A percentile compares a stretch with the other conserved stretches of the same genome.
Conservation (phyloP, 2,888 invertebrate species). For the Antitype chi region DNA sequence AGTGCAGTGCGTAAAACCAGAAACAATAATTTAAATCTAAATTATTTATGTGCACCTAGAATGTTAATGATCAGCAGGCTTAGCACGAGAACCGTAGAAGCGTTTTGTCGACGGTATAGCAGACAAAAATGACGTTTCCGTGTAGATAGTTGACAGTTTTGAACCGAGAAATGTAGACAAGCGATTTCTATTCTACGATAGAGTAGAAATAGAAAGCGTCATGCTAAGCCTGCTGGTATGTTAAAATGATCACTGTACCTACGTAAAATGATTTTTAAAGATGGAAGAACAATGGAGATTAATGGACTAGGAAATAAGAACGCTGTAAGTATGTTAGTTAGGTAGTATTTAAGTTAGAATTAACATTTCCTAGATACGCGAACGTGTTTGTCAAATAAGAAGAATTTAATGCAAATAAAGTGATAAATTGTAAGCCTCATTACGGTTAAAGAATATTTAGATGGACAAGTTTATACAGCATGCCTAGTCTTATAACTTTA, state of each 20-base stretch:
- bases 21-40: background rate
- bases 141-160: too few species aligned
- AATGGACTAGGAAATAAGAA: slow-evolving; percentile 16
- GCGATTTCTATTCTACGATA: too few species aligned
- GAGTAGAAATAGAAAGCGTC: too few species aligned
- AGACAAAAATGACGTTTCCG: too few species aligned
- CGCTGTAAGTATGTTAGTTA: background rate
- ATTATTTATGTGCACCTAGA: background rate
- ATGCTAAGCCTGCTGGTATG: too few species aligned
- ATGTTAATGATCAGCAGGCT: background rate
- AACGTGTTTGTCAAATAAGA: background rate
- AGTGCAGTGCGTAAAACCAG: background rate
- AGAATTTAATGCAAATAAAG: slow-evolving; percentile 7
- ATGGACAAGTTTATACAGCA: background rate
- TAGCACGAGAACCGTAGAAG: too few species aligned
- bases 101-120: too few species aligned
- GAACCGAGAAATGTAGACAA: too few species aligned
- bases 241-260: too few species aligned
- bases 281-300: background rate
- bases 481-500: slow-evolving; percentile 5
- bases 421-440: slow-evolving; percentile 4
- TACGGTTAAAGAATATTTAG: slow-evolving; percentile 7
- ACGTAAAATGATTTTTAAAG: background rate
- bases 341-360: slow-evolving; percentile 25
- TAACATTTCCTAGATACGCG: slow-evolving; percentile 22